phyloP scores from a whole-genome alignment of 2,888 invertebrate species.

The Drepana falcataria region DNA sequence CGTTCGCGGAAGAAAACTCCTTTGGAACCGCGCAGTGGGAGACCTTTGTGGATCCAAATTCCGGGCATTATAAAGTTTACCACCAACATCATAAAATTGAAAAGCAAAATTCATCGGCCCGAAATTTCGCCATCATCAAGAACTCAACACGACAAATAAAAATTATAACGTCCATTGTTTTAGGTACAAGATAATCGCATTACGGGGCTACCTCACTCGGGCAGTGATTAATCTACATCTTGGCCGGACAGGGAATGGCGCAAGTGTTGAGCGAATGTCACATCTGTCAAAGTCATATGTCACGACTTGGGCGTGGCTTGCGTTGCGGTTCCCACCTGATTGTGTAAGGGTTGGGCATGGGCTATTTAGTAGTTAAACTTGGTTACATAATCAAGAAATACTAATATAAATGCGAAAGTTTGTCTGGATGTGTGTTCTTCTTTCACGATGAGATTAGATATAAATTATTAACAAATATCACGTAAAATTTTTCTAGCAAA shows the following conservation, averaged over 20 bases:
- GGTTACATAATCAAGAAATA: too few species aligned
- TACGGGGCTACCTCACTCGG: slow-evolving; percentile 50
- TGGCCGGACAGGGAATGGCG: slow-evolving; percentile 23
- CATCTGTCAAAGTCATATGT: slow-evolving; percentile 1
- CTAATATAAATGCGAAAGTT: too few species aligned
- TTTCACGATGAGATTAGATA: too few species aligned
- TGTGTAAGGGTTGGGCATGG: not conserved
- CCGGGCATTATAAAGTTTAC: too few species aligned
- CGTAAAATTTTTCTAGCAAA: too few species aligned
- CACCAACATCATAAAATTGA: not conserved
- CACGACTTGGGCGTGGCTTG: not conserved
- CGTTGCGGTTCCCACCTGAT: not conserved
- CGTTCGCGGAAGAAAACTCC: too few species aligned
- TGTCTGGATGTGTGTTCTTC: too few species aligned
- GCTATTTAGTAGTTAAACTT: too few species aligned
- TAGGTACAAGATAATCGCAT: slow-evolving; percentile 69
- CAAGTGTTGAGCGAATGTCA: slow-evolving; percentile 12
- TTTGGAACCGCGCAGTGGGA: too few species aligned
- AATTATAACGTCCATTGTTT: slow-evolving; percentile 51
- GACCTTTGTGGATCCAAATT: too few species aligned
- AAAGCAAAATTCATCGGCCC: not conserved
- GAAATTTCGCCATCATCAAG: not conserved
- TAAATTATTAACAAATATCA: too few species aligned
- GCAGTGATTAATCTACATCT: slow-evolving; percentile 58
- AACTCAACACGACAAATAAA: slow-evolving; percentile 29